phyloP scores from a whole-genome alignment of 2,888 invertebrate genomes.

The Augochlorella aurata region DNA sequence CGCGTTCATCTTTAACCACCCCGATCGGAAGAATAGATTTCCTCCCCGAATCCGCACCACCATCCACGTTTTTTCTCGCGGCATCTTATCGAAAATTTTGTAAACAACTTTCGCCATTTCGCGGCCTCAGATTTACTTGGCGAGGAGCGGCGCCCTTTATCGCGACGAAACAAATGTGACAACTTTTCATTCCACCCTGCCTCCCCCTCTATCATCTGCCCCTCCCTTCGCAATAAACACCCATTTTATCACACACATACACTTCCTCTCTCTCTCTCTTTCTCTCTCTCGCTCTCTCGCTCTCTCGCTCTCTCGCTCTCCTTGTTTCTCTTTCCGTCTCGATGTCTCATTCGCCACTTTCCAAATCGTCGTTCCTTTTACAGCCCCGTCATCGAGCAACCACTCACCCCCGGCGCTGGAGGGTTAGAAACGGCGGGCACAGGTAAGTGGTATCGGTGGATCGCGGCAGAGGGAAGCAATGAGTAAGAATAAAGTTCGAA shows the following conservation, averaged over 20 bases:
- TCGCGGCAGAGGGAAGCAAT: constrained; percentile 42
- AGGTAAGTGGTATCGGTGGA: constrained; percentile 45
- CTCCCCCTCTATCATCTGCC: constrained; percentile 44
- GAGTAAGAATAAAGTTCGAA: constrained; percentile 72
- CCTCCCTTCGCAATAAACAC: constrained; percentile 60
- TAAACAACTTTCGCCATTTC: constrained; percentile 43
- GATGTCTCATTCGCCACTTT: constrained; percentile 57
- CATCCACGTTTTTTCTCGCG: constrained; percentile 24
- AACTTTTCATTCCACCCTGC: constrained; percentile 61
- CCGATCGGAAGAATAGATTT: constrained; percentile 22
- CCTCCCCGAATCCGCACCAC: neutral
- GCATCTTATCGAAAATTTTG: constrained; percentile 53
- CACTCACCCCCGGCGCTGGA: neutral
- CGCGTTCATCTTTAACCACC: neutral
- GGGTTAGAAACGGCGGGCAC: constrained; percentile 22
- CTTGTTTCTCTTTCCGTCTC: neutral
- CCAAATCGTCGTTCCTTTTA: constrained; percentile 70
- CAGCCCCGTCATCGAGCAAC: constrained; percentile 50
- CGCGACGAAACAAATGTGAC: constrained; percentile 62
- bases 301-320: neutral
- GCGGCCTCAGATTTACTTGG: constrained; percentile 41
- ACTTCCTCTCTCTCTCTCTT: neutral
- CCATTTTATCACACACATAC: constrained; percentile 51
- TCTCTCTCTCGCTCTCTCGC: constrained; percentile 23
- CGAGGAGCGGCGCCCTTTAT: constrained; percentile 47